Evolutionary conservation across 2,113 vertebrate genomes (phyloP).

Genomic region (Cercopithecus mona): DNA sequence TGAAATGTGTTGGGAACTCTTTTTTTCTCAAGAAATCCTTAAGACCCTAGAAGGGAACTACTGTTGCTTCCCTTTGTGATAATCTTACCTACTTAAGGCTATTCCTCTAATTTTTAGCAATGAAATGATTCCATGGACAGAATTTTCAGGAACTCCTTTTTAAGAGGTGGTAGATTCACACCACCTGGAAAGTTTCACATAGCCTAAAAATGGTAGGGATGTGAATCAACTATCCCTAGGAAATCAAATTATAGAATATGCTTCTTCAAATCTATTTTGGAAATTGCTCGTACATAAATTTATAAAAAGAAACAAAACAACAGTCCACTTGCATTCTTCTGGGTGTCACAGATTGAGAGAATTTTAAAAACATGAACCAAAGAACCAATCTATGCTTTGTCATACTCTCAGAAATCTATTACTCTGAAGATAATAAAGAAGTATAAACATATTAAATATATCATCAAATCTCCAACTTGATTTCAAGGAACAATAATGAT

Average conservation of each 20-base stretch:
- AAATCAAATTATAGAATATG: constrained; percentile 19
- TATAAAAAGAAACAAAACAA: constrained; percentile 32
- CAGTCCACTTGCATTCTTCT: constrained; percentile 5
- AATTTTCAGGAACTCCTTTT: background rate
- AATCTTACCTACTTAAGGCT: background rate
- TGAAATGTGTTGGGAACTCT: background rate
- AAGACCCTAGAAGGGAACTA: background rate
- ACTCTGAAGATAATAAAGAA: constrained; percentile 11
- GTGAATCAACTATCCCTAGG: background rate
- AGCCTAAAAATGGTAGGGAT: background rate
- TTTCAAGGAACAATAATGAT: background rate
- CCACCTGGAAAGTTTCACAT: background rate
- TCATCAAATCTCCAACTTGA: background rate
- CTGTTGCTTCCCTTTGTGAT: background rate
- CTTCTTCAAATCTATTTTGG: background rate
- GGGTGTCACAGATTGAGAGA: background rate
- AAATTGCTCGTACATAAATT: constrained; percentile 29
- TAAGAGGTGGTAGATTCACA: background rate
- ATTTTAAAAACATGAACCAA: background rate
- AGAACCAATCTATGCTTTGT: background rate
- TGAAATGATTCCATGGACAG: constrained; percentile 32
- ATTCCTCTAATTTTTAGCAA: constrained; percentile 17
- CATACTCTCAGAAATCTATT: constrained; percentile 17
- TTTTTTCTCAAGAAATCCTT: background rate
- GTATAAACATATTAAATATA: background rate